phyloP scores from a whole-genome alignment of 2,113 vertebrate genomes.

The Syrrhaptes paradoxus region DNA sequence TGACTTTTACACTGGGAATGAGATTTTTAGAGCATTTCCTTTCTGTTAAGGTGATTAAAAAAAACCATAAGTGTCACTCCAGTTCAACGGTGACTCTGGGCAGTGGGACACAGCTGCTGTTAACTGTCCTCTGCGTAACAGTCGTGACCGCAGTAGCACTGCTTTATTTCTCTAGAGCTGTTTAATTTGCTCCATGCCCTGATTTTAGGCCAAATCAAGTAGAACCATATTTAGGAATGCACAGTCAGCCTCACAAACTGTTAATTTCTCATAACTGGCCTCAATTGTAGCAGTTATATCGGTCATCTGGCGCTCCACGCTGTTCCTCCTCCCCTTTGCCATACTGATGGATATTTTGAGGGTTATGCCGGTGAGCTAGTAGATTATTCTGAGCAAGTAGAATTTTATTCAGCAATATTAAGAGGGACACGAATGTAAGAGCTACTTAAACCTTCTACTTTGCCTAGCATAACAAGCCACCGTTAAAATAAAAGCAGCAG shows the following conservation, averaged over 20 bases:
- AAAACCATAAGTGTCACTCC: neutral
- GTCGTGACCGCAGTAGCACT: neutral
- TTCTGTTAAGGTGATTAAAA: neutral
- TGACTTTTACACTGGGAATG: rapidly evolving
- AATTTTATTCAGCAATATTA: neutral
- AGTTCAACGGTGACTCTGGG: neutral
- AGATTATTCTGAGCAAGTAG: neutral
- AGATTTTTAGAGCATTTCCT: neutral
- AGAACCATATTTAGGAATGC: neutral
- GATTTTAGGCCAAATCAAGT: neutral
- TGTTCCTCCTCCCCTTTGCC: neutral
- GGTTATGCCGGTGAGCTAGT: rapidly evolving
- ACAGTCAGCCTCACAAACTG: neutral
- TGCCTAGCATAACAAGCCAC: neutral
- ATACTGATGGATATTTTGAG: neutral
- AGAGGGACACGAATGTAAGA: neutral
- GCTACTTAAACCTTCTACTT: neutral
- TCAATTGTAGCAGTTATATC: neutral
- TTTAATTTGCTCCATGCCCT: neutral
- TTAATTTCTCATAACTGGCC: neutral
- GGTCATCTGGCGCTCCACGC: neutral
- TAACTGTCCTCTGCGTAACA: rapidly evolving
- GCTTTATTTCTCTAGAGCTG: neutral
- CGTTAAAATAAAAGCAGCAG: neutral
- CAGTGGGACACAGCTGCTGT: too few species aligned